Conservation (phyloP, 2,113 vertebrate species). For the Macrotis lagotis region DNA sequence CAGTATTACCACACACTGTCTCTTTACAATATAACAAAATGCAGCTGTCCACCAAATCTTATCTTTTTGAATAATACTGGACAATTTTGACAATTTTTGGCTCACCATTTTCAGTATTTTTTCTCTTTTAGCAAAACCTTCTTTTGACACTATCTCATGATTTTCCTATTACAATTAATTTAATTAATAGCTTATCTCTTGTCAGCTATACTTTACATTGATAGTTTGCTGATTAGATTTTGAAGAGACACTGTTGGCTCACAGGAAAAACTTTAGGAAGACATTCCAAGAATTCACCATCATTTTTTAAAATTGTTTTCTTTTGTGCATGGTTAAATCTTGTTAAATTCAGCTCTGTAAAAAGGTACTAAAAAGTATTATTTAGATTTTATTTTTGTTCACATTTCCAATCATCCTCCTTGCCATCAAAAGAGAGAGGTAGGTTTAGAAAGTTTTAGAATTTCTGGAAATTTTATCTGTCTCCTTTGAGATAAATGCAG, state of each 20-base stretch:
- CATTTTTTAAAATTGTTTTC: neutral
- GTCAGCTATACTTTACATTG: neutral
- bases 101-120: neutral
- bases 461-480: neutral
- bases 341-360: neutral
- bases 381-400: neutral
- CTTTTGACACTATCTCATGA: neutral
- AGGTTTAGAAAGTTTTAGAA: neutral
- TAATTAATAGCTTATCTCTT: neutral
- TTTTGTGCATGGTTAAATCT: neutral
- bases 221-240: neutral
- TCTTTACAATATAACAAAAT: neutral
- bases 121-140: neutral
- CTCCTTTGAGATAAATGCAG: neutral
- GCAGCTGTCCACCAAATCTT: neutral
- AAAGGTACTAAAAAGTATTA: neutral
- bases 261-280: neutral
- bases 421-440: neutral
- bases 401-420: neutral
- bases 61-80: neutral
- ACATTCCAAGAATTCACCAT: neutral
- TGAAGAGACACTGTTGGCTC: neutral
- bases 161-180: neutral
- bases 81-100: neutral
- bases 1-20: neutral